phyloP scores from a whole-genome alignment of 2,888 invertebrate species.

The Ganaspis brasiliensis region DNA sequence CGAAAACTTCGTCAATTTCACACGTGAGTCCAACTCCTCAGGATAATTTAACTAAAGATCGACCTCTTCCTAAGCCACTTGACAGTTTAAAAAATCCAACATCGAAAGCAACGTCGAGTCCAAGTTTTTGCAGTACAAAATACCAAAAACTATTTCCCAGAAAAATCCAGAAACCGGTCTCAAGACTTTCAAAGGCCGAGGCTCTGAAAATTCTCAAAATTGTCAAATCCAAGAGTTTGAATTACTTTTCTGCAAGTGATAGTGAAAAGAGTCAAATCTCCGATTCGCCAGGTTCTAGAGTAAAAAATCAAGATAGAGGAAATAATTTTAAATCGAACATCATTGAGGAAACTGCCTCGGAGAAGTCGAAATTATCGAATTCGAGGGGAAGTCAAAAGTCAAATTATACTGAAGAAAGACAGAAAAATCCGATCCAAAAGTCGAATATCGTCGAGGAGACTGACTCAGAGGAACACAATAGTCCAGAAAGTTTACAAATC shows the following conservation, averaged over 20 bases:
- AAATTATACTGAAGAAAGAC: too few species aligned
- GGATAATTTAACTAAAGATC: not conserved
- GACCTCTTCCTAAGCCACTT: conserved; percentile 41
- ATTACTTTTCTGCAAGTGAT: conserved; percentile 62
- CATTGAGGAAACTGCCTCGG: conserved; percentile 1
- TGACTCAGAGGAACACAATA: conserved; percentile 21
- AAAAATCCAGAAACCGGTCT: not conserved
- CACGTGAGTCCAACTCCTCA: conserved; percentile 50
- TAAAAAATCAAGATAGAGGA: conserved; percentile 49
- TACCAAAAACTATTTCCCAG: conserved; percentile 33
- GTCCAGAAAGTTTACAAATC: not conserved
- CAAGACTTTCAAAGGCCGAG: conserved; percentile 61
- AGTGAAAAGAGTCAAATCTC: conserved; percentile 50
- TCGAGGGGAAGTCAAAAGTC: not conserved
- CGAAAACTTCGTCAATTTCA: conserved; percentile 24
- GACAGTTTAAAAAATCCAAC: conserved; percentile 8
- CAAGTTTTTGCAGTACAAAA: conserved; percentile 33
- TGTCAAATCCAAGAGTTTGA: conserved; percentile 58
- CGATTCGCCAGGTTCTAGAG: conserved; percentile 54
- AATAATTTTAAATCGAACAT: conserved; percentile 39
- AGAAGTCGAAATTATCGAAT: not conserved
- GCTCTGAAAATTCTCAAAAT: conserved; percentile 62
- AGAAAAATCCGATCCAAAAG: not conserved
- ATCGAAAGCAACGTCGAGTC: not conserved
- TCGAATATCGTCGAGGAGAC: not conserved